phyloP scores from a whole-genome alignment of 2,888 invertebrate genomes.

The Ceramica pisi region DNA sequence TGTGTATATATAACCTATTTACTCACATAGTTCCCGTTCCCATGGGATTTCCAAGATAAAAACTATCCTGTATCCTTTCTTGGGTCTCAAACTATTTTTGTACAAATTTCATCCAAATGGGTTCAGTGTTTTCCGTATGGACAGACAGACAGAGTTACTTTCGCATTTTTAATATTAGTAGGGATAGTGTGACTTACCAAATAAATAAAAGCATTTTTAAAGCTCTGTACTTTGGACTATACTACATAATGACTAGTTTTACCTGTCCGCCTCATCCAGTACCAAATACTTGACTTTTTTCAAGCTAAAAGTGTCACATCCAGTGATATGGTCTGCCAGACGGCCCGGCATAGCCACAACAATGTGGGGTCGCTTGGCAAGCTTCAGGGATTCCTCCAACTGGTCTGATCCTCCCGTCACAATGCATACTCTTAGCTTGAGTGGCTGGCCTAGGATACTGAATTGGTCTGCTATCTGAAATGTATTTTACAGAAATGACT shows the following conservation, averaged over 20 bases:
- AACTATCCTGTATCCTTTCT: too few species aligned
- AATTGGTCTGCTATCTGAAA: constrained; percentile 98
- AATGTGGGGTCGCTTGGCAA: constrained; percentile 97
- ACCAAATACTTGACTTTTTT: constrained; percentile 96
- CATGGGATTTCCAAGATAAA: too few species aligned
- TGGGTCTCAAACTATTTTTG: too few species aligned
- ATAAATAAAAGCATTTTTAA: too few species aligned
- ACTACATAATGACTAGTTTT: constrained; percentile 67
- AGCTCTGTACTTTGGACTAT: not conserved
- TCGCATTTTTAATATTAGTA: too few species aligned
- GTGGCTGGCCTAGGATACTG: constrained; percentile 96
- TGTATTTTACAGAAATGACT: not conserved
- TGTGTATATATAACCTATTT: too few species aligned
- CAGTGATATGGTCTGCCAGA: constrained; percentile 97
- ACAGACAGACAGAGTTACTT: too few species aligned
- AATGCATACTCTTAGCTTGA: constrained; percentile 95
- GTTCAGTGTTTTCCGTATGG: too few species aligned
- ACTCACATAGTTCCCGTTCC: too few species aligned
- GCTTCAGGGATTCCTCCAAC: constrained; percentile 95
- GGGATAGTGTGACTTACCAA: too few species aligned
- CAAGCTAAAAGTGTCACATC: constrained; percentile 95
- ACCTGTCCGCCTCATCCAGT: constrained; percentile 98
- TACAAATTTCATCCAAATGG: too few species aligned
- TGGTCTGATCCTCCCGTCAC: constrained; percentile 99
- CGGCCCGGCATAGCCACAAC: constrained; percentile 99